A percentile compares a stretch with the other conserved stretches of the same genome.
Conservation (phyloP, 1,140 invertebrate species). For the Zaprionus inermis region DNA sequence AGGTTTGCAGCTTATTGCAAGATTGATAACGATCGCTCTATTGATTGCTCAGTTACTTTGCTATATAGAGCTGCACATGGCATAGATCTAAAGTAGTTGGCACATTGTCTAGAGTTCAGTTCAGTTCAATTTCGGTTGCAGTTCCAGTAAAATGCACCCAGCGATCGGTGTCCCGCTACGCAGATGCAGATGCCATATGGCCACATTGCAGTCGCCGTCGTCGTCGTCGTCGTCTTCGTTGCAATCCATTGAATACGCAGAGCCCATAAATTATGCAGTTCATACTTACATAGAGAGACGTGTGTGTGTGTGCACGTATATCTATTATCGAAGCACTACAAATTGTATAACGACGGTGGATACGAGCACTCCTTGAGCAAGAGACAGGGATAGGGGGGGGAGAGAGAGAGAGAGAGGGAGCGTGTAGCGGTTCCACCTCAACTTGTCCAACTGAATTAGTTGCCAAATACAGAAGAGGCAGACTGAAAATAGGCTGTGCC, state of each 20-base stretch:
- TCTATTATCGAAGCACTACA: constrained; percentile 77
- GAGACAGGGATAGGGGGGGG: not conserved
- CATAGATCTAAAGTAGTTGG: not conserved
- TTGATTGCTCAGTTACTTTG: not conserved
- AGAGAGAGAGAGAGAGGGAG: no score
- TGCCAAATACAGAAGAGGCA: constrained; percentile 53
- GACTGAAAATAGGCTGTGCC: constrained; percentile 64
- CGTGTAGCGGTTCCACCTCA: constrained; percentile 46
- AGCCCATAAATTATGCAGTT: constrained; percentile 79
- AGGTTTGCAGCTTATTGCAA: not conserved
- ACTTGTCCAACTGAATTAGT: constrained; percentile 79
- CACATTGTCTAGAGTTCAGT: not conserved
- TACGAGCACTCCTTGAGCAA: constrained; percentile 42
- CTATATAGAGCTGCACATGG: not conserved
- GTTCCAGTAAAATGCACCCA: constrained; percentile 27
- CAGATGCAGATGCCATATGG: constrained; percentile 61
- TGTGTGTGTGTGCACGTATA: constrained; percentile 40
- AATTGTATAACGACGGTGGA: constrained; percentile 64
- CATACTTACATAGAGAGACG: constrained; percentile 62
- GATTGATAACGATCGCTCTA: not conserved
- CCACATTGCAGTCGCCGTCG: constrained; percentile 51
- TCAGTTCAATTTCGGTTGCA: not conserved
- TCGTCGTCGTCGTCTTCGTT: constrained; percentile 48
- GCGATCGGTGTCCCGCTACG: constrained; percentile 26
- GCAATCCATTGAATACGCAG: constrained; percentile 81